Percentiles rank a stretch among this genome's conserved stretches.
Evolutionary conservation across 2,797 vertebrate genomes (phyloP).

Genomic region (Cephalopachus bancanus): DNA sequence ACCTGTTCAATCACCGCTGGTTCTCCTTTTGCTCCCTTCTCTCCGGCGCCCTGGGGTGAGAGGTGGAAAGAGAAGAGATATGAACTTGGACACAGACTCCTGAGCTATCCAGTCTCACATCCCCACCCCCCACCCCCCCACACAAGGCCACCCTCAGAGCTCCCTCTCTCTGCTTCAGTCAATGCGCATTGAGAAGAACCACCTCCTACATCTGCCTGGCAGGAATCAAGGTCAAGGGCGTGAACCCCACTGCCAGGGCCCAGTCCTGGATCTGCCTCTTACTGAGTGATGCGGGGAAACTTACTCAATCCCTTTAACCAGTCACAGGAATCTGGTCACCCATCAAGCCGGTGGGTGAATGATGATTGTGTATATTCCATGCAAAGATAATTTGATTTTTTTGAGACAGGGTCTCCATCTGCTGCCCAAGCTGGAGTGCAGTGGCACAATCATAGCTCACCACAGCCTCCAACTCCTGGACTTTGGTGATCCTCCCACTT

Average conservation of each 20-base stretch:
- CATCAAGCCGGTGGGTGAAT: background rate
- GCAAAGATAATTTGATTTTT: background rate
- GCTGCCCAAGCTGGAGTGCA: no score
- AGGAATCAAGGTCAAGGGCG: fast-evolving
- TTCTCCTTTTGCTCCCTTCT: conserved; percentile 96
- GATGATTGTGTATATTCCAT: background rate
- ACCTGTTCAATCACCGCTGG: conserved; percentile 92
- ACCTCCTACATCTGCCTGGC: background rate
- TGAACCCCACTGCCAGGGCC: background rate
- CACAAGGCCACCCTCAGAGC: background rate
- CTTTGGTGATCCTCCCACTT: no score
- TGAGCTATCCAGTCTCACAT: no score
- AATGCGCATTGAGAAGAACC: background rate
- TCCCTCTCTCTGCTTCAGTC: background rate
- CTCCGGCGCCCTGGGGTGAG: conserved; percentile 76
- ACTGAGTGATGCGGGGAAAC: no score
- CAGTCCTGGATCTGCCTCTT: background rate
- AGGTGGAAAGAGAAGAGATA: background rate
- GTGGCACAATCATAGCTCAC: no score
- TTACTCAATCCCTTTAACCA: background rate
- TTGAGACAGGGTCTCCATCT: no score
- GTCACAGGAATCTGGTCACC: background rate
- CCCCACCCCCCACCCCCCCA: background rate
- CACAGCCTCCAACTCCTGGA: no score
- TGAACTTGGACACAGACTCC: background rate